A percentile compares a stretch with the other conserved stretches of the same genome.
These are phyloP conservation scores for Syngnathus scovelli DNA, from an alignment of 2,113 vertebrate species.

Conservation along the genomic window DNA sequence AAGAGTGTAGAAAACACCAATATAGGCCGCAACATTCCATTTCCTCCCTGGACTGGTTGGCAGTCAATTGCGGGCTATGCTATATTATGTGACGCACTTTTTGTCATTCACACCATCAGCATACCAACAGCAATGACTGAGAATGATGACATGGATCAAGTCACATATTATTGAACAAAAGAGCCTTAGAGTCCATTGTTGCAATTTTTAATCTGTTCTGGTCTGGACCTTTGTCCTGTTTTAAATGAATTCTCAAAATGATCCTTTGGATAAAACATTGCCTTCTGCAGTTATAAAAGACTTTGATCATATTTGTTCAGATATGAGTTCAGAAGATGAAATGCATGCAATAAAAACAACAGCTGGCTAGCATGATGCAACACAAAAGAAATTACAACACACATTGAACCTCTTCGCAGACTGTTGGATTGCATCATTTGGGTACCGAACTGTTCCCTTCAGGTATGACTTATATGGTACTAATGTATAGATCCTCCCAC, in stretches of 20 bases:
- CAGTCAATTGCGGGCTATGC: not conserved
- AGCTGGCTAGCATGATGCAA: slow-evolving; percentile 14
- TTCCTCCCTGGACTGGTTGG: not conserved
- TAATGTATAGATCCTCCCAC: not conserved
- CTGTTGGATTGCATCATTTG: not conserved
- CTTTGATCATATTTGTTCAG: not conserved
- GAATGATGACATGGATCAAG: not conserved
- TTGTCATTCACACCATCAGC: not conserved
- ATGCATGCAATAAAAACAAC: not conserved
- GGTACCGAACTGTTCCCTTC: not conserved
- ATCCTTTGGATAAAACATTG: not conserved
- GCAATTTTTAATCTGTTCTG: not conserved
- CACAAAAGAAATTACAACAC: not conserved
- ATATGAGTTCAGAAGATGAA: not conserved
- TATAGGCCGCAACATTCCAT: not conserved
- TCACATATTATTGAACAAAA: not conserved
- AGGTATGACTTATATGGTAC: not conserved
- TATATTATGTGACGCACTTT: not conserved
- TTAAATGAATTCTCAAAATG: not conserved
- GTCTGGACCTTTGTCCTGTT: not conserved
- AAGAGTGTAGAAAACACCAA: not conserved
- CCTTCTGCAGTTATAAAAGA: not conserved
- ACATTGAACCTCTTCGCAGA: not conserved
- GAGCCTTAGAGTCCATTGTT: not conserved
- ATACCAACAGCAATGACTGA: not conserved